These are phyloP conservation scores for Silurus glanis DNA, from an alignment of 2,113 vertebrate genomes.

Conservation along the genomic window DNA sequence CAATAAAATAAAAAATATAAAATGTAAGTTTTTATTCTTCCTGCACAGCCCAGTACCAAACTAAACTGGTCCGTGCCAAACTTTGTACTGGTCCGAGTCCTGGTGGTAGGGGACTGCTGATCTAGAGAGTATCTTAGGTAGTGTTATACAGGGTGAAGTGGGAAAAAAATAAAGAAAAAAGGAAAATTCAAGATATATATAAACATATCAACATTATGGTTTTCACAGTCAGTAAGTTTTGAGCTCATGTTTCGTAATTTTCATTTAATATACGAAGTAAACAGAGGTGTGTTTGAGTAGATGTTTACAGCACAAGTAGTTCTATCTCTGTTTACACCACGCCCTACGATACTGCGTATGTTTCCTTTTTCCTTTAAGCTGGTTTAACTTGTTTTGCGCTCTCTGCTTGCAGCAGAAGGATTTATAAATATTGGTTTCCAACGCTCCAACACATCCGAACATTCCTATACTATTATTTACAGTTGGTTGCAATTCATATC, in stretches of 20 bases:
- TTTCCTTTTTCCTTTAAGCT: constrained; percentile 1
- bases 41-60: too few species aligned
- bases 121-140: too few species aligned
- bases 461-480: background rate
- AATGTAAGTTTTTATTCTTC: too few species aligned
- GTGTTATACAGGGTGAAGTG: too few species aligned
- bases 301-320: background rate
- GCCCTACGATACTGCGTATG: constrained; percentile 32
- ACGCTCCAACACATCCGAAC: background rate
- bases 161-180: too few species aligned
- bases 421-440: background rate
- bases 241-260: background rate
- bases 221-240: background rate
- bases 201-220: background rate
- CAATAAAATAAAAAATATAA: too few species aligned
- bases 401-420: background rate
- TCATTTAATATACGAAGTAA: too few species aligned
- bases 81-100: too few species aligned
- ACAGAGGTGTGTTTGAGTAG: background rate
- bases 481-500: background rate
- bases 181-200: too few species aligned
- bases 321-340: constrained; percentile 4
- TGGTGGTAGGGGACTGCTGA: too few species aligned
- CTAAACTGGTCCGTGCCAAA: too few species aligned
- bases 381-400: constrained; percentile 38